phyloP scores from a whole-genome alignment of 2,113 vertebrate species.

The Scatophagus argus region DNA sequence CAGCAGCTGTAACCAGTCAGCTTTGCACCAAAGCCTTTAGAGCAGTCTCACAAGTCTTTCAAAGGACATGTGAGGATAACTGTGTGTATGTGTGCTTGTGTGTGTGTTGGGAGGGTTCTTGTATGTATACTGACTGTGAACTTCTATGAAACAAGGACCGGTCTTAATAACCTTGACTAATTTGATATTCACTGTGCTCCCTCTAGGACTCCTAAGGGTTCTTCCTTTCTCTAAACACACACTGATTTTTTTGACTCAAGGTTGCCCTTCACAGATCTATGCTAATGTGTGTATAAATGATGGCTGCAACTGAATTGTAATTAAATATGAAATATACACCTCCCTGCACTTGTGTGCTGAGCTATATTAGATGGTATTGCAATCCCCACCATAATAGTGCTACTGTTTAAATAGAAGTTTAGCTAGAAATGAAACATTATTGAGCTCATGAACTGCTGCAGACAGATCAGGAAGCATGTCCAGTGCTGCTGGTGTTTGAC shows the following conservation, averaged over 20 bases:
- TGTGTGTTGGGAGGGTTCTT: neutral
- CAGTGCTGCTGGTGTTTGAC: neutral
- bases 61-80: conserved; percentile 48
- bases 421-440: neutral
- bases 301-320: conserved; percentile 33
- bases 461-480: neutral
- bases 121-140: conserved; percentile 22
- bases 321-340: conserved; percentile 31
- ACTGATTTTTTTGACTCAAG: conserved; percentile 27
- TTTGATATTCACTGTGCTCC: conserved; percentile 56
- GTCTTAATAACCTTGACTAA: conserved; percentile 57
- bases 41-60: conserved; percentile 51
- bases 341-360: conserved; percentile 16
- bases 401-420: neutral
- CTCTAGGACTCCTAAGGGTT: conserved; percentile 19
- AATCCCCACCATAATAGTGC: conserved; percentile 3
- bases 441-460: neutral
- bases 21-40: conserved; percentile 56
- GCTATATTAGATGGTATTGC: conserved; percentile 10
- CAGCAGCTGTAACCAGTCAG: conserved; percentile 48
- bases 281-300: conserved; percentile 37
- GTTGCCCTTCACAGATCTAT: conserved; percentile 49
- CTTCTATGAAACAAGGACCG: conserved; percentile 27
- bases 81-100: conserved; percentile 19
- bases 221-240: neutral